Evolutionary conservation across 2,113 vertebrate species (phyloP).

Genomic region (Bolborhynchus lineola): DNA sequence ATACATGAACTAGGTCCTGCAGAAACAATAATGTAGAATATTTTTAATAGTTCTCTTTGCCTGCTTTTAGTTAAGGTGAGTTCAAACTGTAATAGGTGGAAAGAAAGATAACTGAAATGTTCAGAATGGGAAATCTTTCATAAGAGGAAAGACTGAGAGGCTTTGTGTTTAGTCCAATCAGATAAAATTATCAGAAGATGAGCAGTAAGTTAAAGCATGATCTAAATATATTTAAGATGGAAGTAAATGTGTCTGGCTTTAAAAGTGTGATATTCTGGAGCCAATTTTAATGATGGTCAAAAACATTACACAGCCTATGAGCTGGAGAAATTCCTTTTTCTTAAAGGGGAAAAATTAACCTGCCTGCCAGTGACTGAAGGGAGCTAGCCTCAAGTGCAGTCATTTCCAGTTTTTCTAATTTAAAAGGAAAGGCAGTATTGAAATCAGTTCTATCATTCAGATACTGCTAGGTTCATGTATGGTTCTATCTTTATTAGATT

Average conservation of each 20-base stretch:
- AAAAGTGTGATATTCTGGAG: neutral
- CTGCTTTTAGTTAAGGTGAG: neutral
- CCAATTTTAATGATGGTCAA: neutral
- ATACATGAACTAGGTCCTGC: neutral
- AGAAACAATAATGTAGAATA: neutral
- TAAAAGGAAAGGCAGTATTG: neutral
- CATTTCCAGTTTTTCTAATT: neutral
- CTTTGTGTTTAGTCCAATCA: neutral
- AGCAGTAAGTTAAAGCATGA: neutral
- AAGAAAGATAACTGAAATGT: neutral
- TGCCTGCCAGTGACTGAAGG: neutral
- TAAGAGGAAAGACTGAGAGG: neutral
- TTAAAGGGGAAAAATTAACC: neutral
- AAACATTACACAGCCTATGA: neutral
- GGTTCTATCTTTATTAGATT: neutral
- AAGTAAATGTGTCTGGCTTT: neutral
- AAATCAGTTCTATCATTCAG: neutral
- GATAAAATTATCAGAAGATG: neutral
- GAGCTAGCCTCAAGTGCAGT: neutral
- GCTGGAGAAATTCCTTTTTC: neutral
- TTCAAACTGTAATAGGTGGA: neutral
- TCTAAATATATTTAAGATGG: neutral
- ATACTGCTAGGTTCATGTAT: neutral
- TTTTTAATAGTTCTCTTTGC: neutral
- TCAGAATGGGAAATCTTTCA: neutral